Conservation (phyloP, 2,113 vertebrate genomes). For the Elgaria multicarinata region DNA sequence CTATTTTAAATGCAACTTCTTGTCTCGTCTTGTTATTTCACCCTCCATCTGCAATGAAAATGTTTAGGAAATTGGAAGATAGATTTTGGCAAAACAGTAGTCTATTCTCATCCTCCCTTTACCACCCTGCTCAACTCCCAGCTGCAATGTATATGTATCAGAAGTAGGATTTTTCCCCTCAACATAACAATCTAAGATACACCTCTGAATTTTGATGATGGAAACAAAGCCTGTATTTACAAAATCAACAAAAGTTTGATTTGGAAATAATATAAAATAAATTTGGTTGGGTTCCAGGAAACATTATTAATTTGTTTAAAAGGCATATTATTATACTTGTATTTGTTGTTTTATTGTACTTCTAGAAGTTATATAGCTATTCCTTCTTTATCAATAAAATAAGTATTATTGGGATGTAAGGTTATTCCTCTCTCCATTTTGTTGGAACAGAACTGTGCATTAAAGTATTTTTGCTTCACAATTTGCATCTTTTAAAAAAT, state of each 20-base stretch:
- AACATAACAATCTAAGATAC: background rate
- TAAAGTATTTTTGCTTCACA: slow-evolving; percentile 34
- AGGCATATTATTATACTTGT: background rate
- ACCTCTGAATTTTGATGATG: background rate
- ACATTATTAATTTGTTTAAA: background rate
- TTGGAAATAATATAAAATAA: background rate
- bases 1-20: too few relatives aligned
- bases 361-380: background rate
- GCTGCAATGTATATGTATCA: background rate
- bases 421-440: background rate
- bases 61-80: background rate
- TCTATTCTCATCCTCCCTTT: background rate
- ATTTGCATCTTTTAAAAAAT: slow-evolving; percentile 28
- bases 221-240: background rate
- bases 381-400: background rate
- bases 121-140: background rate
- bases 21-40: too few relatives aligned
- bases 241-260: rapidly evolving
- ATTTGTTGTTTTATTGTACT: background rate
- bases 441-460: background rate
- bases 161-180: background rate
- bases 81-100: background rate
- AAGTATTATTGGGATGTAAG: background rate
- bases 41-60: too few relatives aligned
- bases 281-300: background rate